These are phyloP conservation scores for Loris lydekkerianus DNA, from an alignment of 2,797 vertebrate genomes.

Conservation along the genomic window DNA sequence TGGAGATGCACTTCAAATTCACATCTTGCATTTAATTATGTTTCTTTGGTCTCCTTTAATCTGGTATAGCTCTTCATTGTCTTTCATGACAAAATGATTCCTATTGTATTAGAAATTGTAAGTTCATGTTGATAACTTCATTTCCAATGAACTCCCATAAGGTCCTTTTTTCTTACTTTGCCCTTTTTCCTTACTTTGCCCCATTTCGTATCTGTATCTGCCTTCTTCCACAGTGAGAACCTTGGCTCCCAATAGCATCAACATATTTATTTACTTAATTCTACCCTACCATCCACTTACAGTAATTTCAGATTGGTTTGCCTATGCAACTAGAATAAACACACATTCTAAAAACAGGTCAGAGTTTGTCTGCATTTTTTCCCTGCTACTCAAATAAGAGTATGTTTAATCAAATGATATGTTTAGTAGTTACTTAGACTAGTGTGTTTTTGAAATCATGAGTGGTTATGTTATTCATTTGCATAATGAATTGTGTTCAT, in stretches of 20 bases:
- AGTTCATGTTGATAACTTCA: background rate
- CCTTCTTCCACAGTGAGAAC: background rate
- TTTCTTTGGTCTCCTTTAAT: background rate
- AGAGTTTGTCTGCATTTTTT: background rate
- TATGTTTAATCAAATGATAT: background rate
- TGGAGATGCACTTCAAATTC: background rate
- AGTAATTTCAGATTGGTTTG: background rate
- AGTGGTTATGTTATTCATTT: background rate
- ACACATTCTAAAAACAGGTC: background rate
- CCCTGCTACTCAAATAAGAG: background rate
- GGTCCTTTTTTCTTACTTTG: background rate
- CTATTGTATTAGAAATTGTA: background rate
- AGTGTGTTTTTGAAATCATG: background rate
- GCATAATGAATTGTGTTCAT: background rate
- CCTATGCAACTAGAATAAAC: background rate
- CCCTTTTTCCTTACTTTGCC: background rate
- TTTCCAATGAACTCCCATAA: background rate
- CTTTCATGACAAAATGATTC: background rate
- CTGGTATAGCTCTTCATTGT: background rate
- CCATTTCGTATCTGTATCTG: background rate
- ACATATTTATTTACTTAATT: background rate
- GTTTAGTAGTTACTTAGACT: background rate
- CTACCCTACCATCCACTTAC: background rate
- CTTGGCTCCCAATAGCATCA: background rate
- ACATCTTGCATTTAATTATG: background rate